Evolutionary conservation across 2,797 vertebrate genomes (phyloP), one percentile per base, ranked within the genome.

Genomic region (Scolopax rusticola): DNA sequence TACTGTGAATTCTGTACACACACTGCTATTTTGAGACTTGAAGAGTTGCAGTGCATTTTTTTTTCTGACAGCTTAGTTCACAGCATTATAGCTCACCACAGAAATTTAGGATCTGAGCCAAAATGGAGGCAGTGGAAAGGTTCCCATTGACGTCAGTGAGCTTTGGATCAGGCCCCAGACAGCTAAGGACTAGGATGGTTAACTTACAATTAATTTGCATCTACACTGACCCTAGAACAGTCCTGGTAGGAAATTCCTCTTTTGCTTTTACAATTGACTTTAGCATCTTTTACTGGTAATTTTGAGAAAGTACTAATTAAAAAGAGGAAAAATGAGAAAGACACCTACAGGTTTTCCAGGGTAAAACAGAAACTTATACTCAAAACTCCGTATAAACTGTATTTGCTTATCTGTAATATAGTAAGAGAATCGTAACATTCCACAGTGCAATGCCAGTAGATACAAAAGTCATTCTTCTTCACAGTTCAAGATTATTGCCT

Each of bases 91-190:
- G 92, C 96, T 96, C 93, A 78, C 80, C 67, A 82, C 80, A 92
- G 79, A 94, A 87, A 95, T 92, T 88, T 90, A 87, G 85, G 91
- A 89, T 45, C 15, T 41, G 67, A 88, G 93, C 86, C 92, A 94
- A 93, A 95, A 89, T 84, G 59, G 75, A 95, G 87, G 76, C 91
- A 95, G 68, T 87, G 53, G 74, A 96, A 95, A 97, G 21, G 2
- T 87, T 96, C 86, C 70, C 86, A 96, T 69, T 95, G 88, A 97
- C 79, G 88, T 97, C 95, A 96, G 85, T 8, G 8, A 87, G 76
- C 77, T 90, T 95, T 97, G 94, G 91, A 96, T 67, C 77, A 80
- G 56, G 83, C 83, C 87, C 93, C 93, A 95, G 83, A 86, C 32
- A 0, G n/a, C 91, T 90, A 63, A 94, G 63, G 70, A 70, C 82